Conservation (phyloP, 2,888 invertebrate genomes). For the Standfussiana lucernea region DNA sequence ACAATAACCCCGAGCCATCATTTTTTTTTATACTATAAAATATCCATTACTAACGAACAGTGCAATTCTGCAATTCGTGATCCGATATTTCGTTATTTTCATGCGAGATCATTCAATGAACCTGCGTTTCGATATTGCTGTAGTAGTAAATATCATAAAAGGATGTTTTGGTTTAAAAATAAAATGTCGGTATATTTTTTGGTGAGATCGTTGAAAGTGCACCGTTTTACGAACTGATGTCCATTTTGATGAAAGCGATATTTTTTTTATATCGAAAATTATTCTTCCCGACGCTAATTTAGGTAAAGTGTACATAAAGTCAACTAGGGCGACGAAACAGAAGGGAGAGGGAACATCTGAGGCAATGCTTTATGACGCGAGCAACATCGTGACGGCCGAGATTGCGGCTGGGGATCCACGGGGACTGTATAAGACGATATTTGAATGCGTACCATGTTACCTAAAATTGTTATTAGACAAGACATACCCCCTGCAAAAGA, state of each 20-base stretch:
- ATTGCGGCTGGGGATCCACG: constrained; percentile 67
- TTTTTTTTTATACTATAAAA: constrained; percentile 44
- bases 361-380: constrained; percentile 66
- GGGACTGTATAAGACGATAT: constrained; percentile 62
- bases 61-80: constrained; percentile 43
- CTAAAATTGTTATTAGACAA: constrained; percentile 9
- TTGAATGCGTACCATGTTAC: constrained; percentile 54
- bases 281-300: constrained; percentile 40
- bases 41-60: constrained; percentile 44
- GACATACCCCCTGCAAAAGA: neutral
- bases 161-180: constrained; percentile 2
- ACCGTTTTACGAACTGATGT: neutral
- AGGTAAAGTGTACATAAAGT: constrained; percentile 49
- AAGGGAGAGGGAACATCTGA: constrained; percentile 46
- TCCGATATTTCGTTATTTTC: constrained; percentile 39
- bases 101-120: constrained; percentile 36
- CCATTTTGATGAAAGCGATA: neutral
- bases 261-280: constrained; percentile 10
- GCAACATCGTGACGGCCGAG: constrained; percentile 68
- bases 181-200: neutral
- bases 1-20: constrained; percentile 34
- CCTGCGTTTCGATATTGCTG: constrained; percentile 22
- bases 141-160: constrained; percentile 10
- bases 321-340: constrained; percentile 47
- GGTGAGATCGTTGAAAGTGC: neutral